Percentiles rank a stretch among this genome's conserved stretches.
Conservation (phyloP, 1,140 invertebrate genomes). For the Stenopsyche tienmushanensis region DNA sequence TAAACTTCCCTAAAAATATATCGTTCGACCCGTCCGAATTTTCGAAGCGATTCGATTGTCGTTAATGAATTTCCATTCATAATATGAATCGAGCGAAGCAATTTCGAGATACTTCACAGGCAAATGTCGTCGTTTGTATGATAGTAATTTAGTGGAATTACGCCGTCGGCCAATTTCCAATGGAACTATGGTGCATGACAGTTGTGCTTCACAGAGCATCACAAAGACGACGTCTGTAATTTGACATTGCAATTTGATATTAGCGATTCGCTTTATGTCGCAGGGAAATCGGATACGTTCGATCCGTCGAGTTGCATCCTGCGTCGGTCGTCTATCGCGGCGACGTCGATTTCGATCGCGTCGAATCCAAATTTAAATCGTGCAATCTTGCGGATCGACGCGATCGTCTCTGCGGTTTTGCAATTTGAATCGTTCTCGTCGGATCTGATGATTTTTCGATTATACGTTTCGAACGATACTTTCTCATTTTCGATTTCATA, state of each 20-base stretch:
- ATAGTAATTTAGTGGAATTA: background rate
- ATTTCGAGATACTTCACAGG: no score
- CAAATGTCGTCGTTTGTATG: no score
- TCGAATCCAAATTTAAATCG: no score
- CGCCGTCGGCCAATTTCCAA: background rate
- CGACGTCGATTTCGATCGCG: background rate
- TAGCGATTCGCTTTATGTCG: background rate
- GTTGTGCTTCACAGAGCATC: slow-evolving; percentile 17
- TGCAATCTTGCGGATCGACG: background rate
- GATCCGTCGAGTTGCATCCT: background rate
- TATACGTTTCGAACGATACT: no score
- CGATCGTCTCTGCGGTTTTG: background rate
- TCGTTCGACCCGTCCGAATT: no score
- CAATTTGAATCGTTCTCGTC: no score
- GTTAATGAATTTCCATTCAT: no score
- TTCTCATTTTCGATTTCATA: no score
- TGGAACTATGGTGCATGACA: slow-evolving; percentile 15
- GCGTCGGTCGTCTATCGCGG: background rate
- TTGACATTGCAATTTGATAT: background rate
- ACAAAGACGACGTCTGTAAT: background rate
- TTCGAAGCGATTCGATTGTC: no score
- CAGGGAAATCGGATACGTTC: background rate
- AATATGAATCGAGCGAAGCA: no score
- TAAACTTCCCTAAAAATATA: no score
- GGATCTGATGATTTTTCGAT: no score